phyloP scores from a whole-genome alignment of 2,888 invertebrate genomes.

The Galerucella pusilla region DNA sequence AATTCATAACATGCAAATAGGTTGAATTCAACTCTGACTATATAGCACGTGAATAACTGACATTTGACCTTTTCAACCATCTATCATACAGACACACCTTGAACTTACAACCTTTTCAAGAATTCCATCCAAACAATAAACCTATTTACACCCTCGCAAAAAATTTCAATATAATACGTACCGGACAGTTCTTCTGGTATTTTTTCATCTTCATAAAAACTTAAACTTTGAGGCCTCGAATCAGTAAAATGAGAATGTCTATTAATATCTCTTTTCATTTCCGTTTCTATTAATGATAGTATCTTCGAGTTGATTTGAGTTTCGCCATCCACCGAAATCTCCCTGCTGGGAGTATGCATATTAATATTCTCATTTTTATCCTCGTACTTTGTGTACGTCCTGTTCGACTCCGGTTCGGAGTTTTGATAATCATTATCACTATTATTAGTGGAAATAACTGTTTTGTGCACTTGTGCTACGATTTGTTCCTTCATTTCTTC shows the following conservation, averaged over 20 bases:
- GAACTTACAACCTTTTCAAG: slow-evolving; percentile 28
- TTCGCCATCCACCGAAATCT: slow-evolving; percentile 68
- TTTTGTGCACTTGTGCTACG: slow-evolving; percentile 63
- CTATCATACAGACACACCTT: slow-evolving; percentile 14
- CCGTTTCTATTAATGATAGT: slow-evolving; percentile 62
- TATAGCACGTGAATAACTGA: slow-evolving; percentile 11
- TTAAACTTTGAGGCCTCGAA: slow-evolving; percentile 65
- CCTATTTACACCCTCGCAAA: not conserved
- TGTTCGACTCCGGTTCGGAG: slow-evolving; percentile 55
- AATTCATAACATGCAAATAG: not conserved
- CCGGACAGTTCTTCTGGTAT: slow-evolving; percentile 64
- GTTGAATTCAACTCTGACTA: not conserved
- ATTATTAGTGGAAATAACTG: slow-evolving; percentile 58
- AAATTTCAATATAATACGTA: slow-evolving; percentile 30
- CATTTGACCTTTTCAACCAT: slow-evolving; percentile 24
- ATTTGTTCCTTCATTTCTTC: slow-evolving; percentile 63
- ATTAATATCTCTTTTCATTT: slow-evolving; percentile 63
- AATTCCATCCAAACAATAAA: not conserved
- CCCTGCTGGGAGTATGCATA: slow-evolving; percentile 60
- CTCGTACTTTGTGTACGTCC: slow-evolving; percentile 48
- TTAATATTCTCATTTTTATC: slow-evolving; percentile 58
- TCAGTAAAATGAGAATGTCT: slow-evolving; percentile 64
- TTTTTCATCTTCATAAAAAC: slow-evolving; percentile 65
- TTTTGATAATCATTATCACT: slow-evolving; percentile 52
- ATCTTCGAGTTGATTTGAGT: slow-evolving; percentile 69